Evolutionary conservation across 2,113 vertebrate species (phyloP), one percentile per base, ranked within the genome.

Genomic region (Myrmophylax atrothorax): DNA sequence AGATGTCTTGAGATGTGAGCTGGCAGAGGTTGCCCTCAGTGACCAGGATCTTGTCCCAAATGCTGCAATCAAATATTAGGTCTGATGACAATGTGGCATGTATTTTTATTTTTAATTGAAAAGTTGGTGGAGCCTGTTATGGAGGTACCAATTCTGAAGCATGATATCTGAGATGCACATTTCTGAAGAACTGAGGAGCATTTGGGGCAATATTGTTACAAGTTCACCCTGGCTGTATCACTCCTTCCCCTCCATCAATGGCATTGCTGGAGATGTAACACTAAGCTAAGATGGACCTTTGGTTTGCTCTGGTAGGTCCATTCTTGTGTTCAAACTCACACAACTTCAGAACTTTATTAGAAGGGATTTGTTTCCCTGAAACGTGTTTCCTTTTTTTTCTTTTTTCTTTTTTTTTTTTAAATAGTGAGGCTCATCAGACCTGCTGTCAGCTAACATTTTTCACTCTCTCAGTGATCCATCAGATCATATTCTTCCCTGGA

Each of bases 401-500:
- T 42, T 15, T 42, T 40, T 40, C 14, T 58, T 28, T 38, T 15
- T 20, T 31, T 18, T 56, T 44, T 53, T 46, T 37, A 6, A 76
- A 62, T 13, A 72, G 8, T 1, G 3, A 40, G n/a, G 18, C 9
- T 87, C 42, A 73, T 56, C 69, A 69, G 13, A 74, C 23, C 44
- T 56, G 20, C 40, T 3, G 0, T 77, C 58, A 56, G 24, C 40
- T 49, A 44, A 22, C 0, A 0, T 26, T 77, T 67, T 64, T 67
- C n/a, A 67, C 7, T 56, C 40, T 75, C 38, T 40, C 35, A 89
- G 2, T 26, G 38, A 70, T n/a, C 15, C 33, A 40, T 58, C 53
- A 81, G 40, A 19, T 80, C 42, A 28, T 55, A 67, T 19, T 52
- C 35, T 31, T 63, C 13, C 24, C 31, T 10, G 29, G 47, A 67